Conservation (phyloP, 2,888 invertebrate species). For the Yponomeuta cagnagella region DNA sequence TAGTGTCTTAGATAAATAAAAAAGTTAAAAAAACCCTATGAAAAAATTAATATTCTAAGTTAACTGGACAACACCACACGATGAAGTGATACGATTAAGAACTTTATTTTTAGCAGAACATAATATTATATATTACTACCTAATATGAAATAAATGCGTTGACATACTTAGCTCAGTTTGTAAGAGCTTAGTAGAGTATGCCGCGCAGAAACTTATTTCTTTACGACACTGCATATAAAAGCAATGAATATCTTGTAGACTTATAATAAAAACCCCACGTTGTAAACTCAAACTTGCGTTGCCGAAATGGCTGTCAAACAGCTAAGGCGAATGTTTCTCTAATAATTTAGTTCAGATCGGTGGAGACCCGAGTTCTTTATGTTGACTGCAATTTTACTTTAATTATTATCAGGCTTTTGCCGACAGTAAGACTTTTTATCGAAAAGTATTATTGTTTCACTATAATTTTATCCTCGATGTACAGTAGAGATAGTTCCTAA, state of each 20-base stretch:
- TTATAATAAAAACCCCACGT: conserved; percentile 7
- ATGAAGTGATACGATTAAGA: conserved; percentile 69
- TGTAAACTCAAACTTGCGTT: not conserved
- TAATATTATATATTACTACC: conserved; percentile 15
- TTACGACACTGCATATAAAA: conserved; percentile 57
- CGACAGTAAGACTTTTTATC: conserved; percentile 4
- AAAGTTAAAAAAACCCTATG: conserved; percentile 48
- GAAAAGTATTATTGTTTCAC: conserved; percentile 42
- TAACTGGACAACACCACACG: conserved; percentile 69
- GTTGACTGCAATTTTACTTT: conserved; percentile 9
- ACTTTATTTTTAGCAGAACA: conserved; percentile 55
- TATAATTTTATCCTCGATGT: conserved; percentile 57
- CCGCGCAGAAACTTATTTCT: conserved; percentile 45
- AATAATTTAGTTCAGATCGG: not conserved
- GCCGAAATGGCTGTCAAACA: conserved; percentile 6
- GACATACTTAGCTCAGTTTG: too few relatives aligned
- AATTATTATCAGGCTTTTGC: conserved; percentile 1
- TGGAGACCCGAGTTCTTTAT: not conserved
- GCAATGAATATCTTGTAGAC: conserved; percentile 50
- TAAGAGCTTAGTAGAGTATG: too few relatives aligned
- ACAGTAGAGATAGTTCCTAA: conserved; percentile 73
- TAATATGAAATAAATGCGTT: not conserved
- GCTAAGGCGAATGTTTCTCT: not conserved
- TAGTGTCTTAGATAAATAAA: conserved; percentile 71
- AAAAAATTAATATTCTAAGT: conserved; percentile 17